These are phyloP conservation scores for Eclectus roratus DNA, from an alignment of 2,113 vertebrate species.

Conservation along the genomic window DNA sequence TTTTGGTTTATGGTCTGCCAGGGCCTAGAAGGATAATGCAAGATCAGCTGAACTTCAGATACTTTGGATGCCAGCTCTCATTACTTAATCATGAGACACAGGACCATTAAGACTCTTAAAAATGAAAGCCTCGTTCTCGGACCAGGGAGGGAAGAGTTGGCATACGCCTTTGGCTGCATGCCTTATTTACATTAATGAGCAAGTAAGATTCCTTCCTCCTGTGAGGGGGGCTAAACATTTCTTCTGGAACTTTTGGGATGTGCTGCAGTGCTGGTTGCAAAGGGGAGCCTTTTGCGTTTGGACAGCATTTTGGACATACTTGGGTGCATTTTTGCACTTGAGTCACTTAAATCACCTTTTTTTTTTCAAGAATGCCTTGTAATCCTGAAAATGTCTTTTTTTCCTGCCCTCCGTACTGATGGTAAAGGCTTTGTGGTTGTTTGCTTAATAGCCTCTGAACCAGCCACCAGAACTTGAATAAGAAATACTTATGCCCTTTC, in stretches of 20 bases:
- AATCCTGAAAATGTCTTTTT: background rate
- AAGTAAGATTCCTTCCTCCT: constrained; percentile 50
- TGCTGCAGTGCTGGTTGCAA: background rate
- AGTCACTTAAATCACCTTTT: background rate
- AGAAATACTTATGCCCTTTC: background rate
- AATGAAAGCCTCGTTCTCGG: constrained; percentile 62
- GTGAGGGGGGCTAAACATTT: background rate
- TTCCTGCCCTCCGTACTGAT: fast-evolving
- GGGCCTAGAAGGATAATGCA: constrained; percentile 67
- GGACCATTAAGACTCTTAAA: constrained; percentile 76
- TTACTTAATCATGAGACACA: constrained; percentile 80
- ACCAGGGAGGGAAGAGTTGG: constrained; percentile 65
- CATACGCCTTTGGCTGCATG: constrained; percentile 69
- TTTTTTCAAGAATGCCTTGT: background rate
- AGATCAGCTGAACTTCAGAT: constrained; percentile 76
- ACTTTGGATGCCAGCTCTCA: constrained; percentile 71
- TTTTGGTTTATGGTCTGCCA: constrained; percentile 62
- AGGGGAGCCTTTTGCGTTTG: background rate
- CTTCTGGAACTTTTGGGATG: constrained; percentile 5
- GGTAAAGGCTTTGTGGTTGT: background rate
- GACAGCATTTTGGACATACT: background rate
- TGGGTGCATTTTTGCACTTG: background rate
- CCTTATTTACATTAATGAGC: constrained; percentile 76
- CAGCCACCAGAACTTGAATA: background rate
- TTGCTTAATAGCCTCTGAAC: background rate